phyloP scores from a whole-genome alignment of 1,140 invertebrate species.

The Aphis gossypii region DNA sequence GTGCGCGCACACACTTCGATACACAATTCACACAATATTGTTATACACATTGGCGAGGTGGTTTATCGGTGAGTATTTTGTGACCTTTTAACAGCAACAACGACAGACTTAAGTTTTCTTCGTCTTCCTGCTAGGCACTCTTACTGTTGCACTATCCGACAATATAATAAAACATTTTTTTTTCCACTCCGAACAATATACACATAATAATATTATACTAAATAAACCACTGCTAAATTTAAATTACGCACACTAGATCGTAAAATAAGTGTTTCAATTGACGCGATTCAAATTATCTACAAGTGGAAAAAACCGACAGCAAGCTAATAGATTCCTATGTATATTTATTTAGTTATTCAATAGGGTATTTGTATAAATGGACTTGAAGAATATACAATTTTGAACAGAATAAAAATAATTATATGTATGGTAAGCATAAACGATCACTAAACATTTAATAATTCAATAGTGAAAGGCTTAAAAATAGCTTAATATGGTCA shows the following conservation, averaged over 20 bases:
- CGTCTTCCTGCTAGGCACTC: not conserved
- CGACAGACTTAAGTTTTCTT: not conserved
- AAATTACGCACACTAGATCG: not conserved
- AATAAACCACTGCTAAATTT: not conserved
- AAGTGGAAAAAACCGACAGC: not conserved
- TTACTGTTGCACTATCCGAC: not conserved
- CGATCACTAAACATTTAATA: not conserved
- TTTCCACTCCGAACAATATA: not conserved
- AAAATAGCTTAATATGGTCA: not conserved
- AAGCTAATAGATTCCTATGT: not conserved
- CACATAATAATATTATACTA: not conserved
- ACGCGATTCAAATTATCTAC: not conserved
- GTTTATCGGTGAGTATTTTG: constrained; percentile 16
- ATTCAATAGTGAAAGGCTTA: not conserved
- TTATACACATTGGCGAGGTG: not conserved
- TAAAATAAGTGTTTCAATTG: not conserved
- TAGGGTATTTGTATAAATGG: not conserved
- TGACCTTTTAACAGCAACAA: constrained; percentile 12
- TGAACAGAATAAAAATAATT: no score
- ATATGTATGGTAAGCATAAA: not conserved
- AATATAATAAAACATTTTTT: not conserved
- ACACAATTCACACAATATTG: constrained; percentile 24
- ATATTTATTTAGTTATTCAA: not conserved
- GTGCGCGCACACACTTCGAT: not conserved
- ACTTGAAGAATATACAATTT: not conserved